phyloP scores from a whole-genome alignment of 2,113 vertebrate genomes.

The Ciconia maguari region DNA sequence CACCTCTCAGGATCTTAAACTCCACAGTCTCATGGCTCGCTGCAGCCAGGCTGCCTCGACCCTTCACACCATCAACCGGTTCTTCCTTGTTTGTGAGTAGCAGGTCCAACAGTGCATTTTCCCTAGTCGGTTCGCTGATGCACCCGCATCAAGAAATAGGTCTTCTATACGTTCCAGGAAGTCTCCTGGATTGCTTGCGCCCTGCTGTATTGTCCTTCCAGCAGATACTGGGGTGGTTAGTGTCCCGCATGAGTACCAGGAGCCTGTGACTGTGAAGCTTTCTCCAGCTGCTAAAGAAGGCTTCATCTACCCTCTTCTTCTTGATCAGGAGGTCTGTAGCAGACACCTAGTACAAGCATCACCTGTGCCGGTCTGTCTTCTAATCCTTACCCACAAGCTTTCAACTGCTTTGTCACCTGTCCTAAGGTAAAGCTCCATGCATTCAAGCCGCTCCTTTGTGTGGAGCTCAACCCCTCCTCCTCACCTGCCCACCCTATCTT shows the following conservation, averaged over 20 bases:
- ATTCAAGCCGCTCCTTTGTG: not conserved
- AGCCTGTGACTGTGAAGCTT: not conserved
- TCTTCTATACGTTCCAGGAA: not conserved
- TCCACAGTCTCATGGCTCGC: not conserved
- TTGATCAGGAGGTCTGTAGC: not conserved
- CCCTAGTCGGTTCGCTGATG: not conserved
- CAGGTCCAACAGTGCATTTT: not conserved
- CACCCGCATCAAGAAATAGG: not conserved
- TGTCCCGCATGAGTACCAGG: not conserved
- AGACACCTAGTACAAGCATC: not conserved
- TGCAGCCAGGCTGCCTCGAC: not conserved
- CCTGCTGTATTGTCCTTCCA: too few relatives aligned
- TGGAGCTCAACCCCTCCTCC: not conserved
- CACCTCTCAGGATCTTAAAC: not conserved
- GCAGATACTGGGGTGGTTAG: not conserved
- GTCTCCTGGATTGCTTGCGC: not conserved
- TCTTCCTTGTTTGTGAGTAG: not conserved
- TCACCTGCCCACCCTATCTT: not conserved
- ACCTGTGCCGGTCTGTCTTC: not conserved
- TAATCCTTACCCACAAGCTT: not conserved
- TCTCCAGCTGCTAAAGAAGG: not conserved
- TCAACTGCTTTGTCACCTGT: not conserved
- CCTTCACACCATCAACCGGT: not conserved
- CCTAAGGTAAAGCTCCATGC: not conserved
- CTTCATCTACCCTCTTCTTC: not conserved